These are phyloP conservation scores for Trypoxylus dichotomus DNA, from an alignment of 1,140 invertebrate genomes.

Conservation along the genomic window DNA sequence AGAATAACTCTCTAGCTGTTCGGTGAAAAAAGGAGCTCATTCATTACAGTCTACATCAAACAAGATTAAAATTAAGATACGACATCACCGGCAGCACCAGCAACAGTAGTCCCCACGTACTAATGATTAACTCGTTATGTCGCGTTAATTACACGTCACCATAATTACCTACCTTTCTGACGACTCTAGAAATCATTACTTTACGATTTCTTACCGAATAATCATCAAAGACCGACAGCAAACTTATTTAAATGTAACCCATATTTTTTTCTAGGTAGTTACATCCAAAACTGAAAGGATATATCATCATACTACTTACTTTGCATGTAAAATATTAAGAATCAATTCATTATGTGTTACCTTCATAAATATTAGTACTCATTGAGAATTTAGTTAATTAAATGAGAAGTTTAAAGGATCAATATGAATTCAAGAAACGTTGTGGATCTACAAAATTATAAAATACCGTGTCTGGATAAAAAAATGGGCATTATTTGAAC, in stretches of 20 bases:
- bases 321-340: too few relatives aligned
- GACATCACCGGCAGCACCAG: neutral
- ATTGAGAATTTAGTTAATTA: too few relatives aligned
- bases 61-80: constrained; percentile 4
- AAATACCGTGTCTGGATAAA: too few relatives aligned
- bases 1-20: neutral
- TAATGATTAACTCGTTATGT: constrained; percentile 7
- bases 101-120: neutral
- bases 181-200: neutral
- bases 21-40: neutral
- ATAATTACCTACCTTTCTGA: neutral
- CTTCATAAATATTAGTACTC: too few relatives aligned
- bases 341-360: too few relatives aligned
- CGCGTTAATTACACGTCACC: neutral
- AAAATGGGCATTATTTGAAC: too few relatives aligned
- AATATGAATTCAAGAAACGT: too few relatives aligned
- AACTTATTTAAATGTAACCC: neutral
- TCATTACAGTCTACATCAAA: neutral
- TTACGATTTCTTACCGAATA: neutral
- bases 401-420: too few relatives aligned
- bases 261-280: neutral
- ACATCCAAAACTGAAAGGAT: neutral
- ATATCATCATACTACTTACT: too few relatives aligned
- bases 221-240: neutral
- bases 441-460: too few relatives aligned